These are phyloP conservation scores for Xestia rhomboidea DNA, from an alignment of 2,888 invertebrate genomes.

Conservation along the genomic window DNA sequence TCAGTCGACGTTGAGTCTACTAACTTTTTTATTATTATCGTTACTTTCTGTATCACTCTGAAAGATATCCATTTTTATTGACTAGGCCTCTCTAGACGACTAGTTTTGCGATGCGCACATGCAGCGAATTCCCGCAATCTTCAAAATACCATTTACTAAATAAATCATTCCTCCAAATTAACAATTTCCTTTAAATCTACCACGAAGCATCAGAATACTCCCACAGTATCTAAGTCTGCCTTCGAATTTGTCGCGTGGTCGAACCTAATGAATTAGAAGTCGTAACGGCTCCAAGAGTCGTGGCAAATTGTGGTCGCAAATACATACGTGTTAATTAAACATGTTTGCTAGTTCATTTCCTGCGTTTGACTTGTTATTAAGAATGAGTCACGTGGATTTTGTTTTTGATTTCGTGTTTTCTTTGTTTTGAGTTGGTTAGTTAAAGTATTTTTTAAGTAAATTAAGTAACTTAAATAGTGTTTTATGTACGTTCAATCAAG, in stretches of 20 bases:
- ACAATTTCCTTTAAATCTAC: constrained; percentile 12
- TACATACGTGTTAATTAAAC: constrained; percentile 72
- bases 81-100: neutral
- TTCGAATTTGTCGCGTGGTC: constrained; percentile 77
- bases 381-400: constrained; percentile 6
- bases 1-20: neutral
- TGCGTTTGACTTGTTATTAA: constrained; percentile 50
- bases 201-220: constrained; percentile 69
- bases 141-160: constrained; percentile 7
- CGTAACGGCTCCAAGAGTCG: constrained; percentile 54
- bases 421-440: constrained; percentile 7
- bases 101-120: neutral
- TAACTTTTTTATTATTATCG: too few species aligned
- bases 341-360: constrained; percentile 60
- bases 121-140: neutral
- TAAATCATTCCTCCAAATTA: neutral
- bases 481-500: too few species aligned
- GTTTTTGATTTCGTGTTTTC: constrained; percentile 19
- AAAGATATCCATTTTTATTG: neutral
- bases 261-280: constrained; percentile 77
- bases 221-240: constrained; percentile 53
- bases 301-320: constrained; percentile 68
- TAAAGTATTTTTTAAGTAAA: too few species aligned
- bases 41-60: neutral
- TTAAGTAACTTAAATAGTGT: too few species aligned